Evolutionary conservation across 2,797 vertebrate species (phyloP), one percentile per base, ranked within the genome.

Genomic region (Enteromius afrohamiltoni): DNA sequence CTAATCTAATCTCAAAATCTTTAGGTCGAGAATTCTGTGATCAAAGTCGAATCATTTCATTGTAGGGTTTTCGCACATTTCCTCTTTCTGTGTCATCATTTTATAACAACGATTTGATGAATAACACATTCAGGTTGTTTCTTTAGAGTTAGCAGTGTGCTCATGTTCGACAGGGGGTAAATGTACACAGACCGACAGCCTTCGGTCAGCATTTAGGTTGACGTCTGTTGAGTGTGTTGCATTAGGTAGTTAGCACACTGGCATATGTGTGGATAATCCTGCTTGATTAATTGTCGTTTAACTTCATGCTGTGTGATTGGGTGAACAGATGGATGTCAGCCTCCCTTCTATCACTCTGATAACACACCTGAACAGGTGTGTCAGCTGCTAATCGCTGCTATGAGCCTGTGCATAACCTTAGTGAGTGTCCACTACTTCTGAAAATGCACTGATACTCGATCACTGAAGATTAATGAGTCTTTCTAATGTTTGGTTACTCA

Each of bases 261-360:
- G 3, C 10, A 55, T 78, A 47, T 51, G 69, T 69, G 60, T 45
- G n/a, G 80, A 17, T 70, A 76, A 79, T 78, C 67, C 73, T 34
- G 45, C 42, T 49, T 65, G 71, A 60, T 53, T 81, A 85, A 68
- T 83, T 75, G 60, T n/a, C 10, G 19, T 19, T 4, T 49, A 58
- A 62, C 42, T 65, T 79, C 26, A 77, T n/a, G 68, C 31, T 19
- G 23, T 49, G 79, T 34, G 69, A 80, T 83, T 82, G 69, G 23
- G 79, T 49, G 82, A 88, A 85, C 88, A 87, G 83, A 86, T 86
- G 87, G 80, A 74, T 42, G 81, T 79, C 82, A 68, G 51, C 29
- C 79, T 84, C 71, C 31, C 65, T 77, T 82, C 69, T 49, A 31
- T 73, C 65, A 71, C 49, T 21, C 69, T 51, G 70, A 82, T 84